Conservation (phyloP, 2,888 invertebrate genomes). For the Lepidocyrtoides sp. region DNA sequence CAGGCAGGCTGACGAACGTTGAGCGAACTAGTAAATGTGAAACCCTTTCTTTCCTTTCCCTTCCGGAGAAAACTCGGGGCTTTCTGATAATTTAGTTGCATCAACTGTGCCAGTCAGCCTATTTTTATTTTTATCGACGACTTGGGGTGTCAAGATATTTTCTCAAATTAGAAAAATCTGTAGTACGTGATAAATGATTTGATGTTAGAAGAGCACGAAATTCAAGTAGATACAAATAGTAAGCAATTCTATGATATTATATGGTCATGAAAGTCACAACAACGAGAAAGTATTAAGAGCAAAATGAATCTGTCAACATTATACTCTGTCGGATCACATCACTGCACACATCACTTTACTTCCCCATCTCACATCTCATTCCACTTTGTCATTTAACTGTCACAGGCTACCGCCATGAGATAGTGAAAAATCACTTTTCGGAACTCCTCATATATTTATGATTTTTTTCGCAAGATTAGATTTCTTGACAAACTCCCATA, state of each 20-base stretch:
- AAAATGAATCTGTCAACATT: background rate
- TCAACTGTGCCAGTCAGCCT: background rate
- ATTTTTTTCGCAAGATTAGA: slow-evolving; percentile 38
- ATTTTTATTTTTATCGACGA: too few species aligned
- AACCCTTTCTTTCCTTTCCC: background rate
- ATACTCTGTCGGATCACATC: background rate
- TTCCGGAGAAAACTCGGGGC: background rate
- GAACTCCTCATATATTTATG: background rate
- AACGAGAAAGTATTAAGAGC: background rate
- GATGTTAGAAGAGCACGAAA: background rate
- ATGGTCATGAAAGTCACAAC: background rate
- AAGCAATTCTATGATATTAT: background rate
- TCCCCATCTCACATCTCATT: background rate
- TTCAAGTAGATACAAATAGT: background rate
- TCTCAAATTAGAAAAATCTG: background rate
- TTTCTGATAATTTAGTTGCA: background rate
- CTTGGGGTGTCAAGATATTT: too few species aligned
- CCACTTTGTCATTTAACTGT: slow-evolving; percentile 47
- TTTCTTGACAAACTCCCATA: background rate
- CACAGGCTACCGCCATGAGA: background rate
- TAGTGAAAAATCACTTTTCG: slow-evolving; percentile 51
- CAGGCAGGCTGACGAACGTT: too few species aligned
- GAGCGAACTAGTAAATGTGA: background rate
- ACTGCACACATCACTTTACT: background rate
- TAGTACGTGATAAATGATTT: background rate